Percentiles rank a stretch among this genome's conserved stretches.
Conservation (phyloP, 1,140 invertebrate genomes). For the Ladona fulva region DNA sequence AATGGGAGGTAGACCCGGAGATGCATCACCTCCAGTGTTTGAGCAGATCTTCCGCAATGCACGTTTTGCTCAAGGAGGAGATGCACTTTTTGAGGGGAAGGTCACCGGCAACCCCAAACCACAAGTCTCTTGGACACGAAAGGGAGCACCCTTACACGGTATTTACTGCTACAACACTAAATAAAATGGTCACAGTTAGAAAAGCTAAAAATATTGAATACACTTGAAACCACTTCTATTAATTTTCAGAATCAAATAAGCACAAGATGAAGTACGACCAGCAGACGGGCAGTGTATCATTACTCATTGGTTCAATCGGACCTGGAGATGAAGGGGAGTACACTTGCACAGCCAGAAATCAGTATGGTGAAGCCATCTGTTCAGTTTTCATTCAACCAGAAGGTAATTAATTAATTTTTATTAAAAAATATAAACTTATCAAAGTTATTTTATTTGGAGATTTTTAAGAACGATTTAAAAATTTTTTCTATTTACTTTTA, state of each 20-base stretch:
- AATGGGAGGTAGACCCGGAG: slow-evolving; percentile 42
- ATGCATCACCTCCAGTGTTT: slow-evolving; percentile 78
- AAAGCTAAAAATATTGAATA: background rate
- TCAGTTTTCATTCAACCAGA: slow-evolving; percentile 93
- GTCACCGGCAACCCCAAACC: slow-evolving; percentile 88
- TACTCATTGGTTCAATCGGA: slow-evolving; percentile 83
- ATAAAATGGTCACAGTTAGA: background rate
- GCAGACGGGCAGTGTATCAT: slow-evolving; percentile 71
- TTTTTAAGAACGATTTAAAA: too few species aligned
- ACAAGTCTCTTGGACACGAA: slow-evolving; percentile 87
- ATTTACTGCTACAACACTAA: slow-evolving; percentile 22
- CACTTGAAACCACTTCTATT: background rate
- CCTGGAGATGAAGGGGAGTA: slow-evolving; percentile 94
- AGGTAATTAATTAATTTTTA: slow-evolving; percentile 38
- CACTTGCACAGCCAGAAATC: slow-evolving; percentile 85
- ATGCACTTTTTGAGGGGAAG: slow-evolving; percentile 85
- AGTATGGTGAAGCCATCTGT: slow-evolving; percentile 87
- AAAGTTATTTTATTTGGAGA: too few species aligned
- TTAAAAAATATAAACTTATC: background rate
- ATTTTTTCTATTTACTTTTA: too few species aligned
- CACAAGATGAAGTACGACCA: slow-evolving; percentile 81
- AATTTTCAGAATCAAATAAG: slow-evolving; percentile 57
- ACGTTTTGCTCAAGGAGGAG: slow-evolving; percentile 84
- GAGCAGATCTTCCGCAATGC: slow-evolving; percentile 89
- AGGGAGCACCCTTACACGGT: slow-evolving; percentile 67